phyloP scores from a whole-genome alignment of 2,113 vertebrate genomes.

The Onychostoma macrolepis region DNA sequence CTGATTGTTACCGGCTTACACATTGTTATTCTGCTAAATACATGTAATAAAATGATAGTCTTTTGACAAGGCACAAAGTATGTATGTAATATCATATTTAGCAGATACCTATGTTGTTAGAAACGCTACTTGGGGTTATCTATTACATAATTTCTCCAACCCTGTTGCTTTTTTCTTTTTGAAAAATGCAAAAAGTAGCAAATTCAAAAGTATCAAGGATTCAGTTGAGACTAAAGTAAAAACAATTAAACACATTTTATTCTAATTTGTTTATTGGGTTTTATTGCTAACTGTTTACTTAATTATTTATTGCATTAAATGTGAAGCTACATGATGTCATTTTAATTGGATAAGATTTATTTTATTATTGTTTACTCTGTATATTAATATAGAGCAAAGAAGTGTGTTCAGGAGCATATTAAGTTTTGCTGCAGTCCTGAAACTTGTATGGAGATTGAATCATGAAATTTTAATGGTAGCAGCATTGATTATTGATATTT shows the following conservation, averaged over 20 bases:
- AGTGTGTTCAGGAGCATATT: not conserved
- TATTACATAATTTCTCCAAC: too few relatives aligned
- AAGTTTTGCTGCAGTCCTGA: not conserved
- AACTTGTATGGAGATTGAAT: not conserved
- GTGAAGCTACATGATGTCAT: not conserved
- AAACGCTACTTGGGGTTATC: not conserved
- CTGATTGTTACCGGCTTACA: conserved; percentile 30
- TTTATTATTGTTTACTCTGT: not conserved
- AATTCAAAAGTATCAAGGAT: too few relatives aligned
- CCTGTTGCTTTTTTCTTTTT: too few relatives aligned
- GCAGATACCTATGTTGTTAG: not conserved
- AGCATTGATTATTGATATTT: not conserved
- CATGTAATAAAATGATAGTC: not conserved
- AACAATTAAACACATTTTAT: too few relatives aligned
- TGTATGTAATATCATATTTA: not conserved
- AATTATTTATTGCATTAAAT: not conserved
- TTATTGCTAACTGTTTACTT: too few relatives aligned
- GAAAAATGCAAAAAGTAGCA: too few relatives aligned
- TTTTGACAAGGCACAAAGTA: not conserved
- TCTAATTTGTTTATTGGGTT: too few relatives aligned
- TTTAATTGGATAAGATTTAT: too few relatives aligned
- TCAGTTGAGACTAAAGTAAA: too few relatives aligned
- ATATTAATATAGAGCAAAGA: not conserved
- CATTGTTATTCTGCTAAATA: not conserved
- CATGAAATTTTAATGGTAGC: not conserved